A percentile compares a stretch with the other conserved stretches of the same genome.
Conservation (phyloP, 2,888 invertebrate genomes). For the Cheilosia grossa region DNA sequence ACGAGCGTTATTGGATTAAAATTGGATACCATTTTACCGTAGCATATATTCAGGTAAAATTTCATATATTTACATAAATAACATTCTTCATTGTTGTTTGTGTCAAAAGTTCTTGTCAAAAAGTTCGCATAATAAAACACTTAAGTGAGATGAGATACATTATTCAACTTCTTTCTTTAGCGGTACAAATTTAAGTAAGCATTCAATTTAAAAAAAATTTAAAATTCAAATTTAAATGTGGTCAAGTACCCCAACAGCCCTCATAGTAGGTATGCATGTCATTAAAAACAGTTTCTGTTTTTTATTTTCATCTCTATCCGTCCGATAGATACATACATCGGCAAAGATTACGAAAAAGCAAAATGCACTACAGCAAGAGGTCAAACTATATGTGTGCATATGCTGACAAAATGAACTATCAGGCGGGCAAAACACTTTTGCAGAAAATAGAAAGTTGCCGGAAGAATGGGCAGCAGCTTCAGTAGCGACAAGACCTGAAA, state of each 20-base stretch:
- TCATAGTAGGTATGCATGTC: not conserved
- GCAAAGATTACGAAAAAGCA: conserved; percentile 21
- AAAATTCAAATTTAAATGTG: conserved; percentile 5
- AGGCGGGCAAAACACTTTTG: conserved; percentile 43
- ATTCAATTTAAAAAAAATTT: not conserved
- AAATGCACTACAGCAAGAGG: conserved; percentile 56
- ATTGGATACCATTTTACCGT: conserved; percentile 7
- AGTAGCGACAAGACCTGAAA: conserved; percentile 14
- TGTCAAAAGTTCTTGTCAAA: conserved; percentile 8
- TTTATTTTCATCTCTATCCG: conserved; percentile 22
- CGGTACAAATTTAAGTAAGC: not conserved
- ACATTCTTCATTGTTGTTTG: not conserved
- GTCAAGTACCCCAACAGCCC: conserved; percentile 19
- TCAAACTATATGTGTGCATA: conserved; percentile 42
- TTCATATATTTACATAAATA: not conserved
- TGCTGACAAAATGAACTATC: not conserved
- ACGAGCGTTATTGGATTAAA: not conserved
- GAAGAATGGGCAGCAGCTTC: conserved; percentile 44
- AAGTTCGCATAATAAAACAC: conserved; percentile 31
- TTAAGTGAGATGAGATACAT: conserved; percentile 23
- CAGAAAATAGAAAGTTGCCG: conserved; percentile 69
- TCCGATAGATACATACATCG: conserved; percentile 10
- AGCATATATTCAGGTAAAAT: conserved; percentile 35
- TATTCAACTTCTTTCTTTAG: not conserved
- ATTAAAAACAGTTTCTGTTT: conserved; percentile 3